A percentile compares a stretch with the other conserved stretches of the same genome.
phyloP scores from a whole-genome alignment of 2,888 invertebrate genomes.

The Theodoxus fluviatilis region DNA sequence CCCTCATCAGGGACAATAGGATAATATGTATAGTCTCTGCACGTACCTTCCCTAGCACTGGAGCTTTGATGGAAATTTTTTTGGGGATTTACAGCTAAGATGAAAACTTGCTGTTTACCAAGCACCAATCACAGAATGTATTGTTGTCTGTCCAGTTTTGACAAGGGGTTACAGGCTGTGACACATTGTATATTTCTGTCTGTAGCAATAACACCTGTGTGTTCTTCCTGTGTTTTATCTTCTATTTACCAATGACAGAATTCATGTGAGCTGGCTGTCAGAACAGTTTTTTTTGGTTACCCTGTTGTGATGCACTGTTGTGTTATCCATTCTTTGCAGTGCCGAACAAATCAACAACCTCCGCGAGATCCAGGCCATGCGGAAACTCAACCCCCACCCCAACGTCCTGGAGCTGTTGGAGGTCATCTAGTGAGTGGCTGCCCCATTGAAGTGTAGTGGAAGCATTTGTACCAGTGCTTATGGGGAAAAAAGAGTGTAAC shows the following conservation, averaged over 20 bases:
- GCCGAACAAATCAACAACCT: slow-evolving; percentile 66
- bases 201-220: not conserved
- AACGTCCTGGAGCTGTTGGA: slow-evolving; percentile 74
- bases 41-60: too few species aligned
- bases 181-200: not conserved
- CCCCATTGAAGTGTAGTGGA: too few species aligned
- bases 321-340: too few species aligned
- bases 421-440: slow-evolving; percentile 71
- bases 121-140: not conserved
- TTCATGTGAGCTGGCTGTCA: not conserved
- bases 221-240: not conserved
- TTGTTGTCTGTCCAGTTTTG: not conserved
- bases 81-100: too few species aligned
- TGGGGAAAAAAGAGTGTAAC: too few species aligned
- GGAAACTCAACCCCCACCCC: slow-evolving; percentile 71
- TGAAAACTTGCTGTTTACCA: too few species aligned
- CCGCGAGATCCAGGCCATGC: slow-evolving; percentile 73
- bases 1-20: too few species aligned
- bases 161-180: not conserved
- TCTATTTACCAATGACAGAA: not conserved
- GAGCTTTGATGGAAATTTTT: too few species aligned
- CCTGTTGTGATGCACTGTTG: too few species aligned
- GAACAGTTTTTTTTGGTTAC: not conserved
- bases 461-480: too few species aligned
- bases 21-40: too few species aligned